Conservation (phyloP, 2,888 invertebrate genomes). For the Cotesia congregata region DNA sequence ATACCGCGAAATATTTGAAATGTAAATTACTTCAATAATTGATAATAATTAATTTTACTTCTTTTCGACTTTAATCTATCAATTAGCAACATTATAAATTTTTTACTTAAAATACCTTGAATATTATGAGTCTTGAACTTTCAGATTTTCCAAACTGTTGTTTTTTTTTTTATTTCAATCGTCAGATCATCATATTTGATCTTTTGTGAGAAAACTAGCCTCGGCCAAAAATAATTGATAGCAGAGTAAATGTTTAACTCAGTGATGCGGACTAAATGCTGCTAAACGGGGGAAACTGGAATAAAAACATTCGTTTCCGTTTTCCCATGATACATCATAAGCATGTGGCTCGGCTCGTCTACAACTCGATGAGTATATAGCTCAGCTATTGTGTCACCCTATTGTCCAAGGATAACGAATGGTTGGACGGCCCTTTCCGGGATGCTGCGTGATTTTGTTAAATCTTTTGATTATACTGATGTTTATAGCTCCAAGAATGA, state of each 20-base stretch:
- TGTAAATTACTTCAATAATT: too few relatives aligned
- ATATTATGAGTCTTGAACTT: too few relatives aligned
- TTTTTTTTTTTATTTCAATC: too few relatives aligned
- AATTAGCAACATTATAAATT: too few relatives aligned
- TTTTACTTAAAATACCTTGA: too few relatives aligned
- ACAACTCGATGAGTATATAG: slow-evolving; percentile 26
- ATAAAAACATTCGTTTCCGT: slow-evolving; percentile 54
- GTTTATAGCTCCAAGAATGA: slow-evolving; percentile 34
- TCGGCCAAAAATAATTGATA: background rate
- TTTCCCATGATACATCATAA: slow-evolving; percentile 55
- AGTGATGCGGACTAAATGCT: slow-evolving; percentile 51
- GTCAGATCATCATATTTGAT: too few relatives aligned
- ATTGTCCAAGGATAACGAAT: slow-evolving; percentile 48
- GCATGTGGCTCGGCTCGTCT: slow-evolving; percentile 33
- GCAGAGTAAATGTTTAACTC: slow-evolving; percentile 28
- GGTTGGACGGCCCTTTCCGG: slow-evolving; percentile 45
- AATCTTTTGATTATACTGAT: slow-evolving; percentile 45
- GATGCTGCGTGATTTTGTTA: slow-evolving; percentile 44
- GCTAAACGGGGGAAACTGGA: slow-evolving; percentile 54
- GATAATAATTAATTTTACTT: too few relatives aligned
- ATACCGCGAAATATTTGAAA: too few relatives aligned
- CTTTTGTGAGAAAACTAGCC: too few relatives aligned
- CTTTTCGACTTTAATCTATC: too few relatives aligned
- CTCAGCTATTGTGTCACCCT: slow-evolving; percentile 39
- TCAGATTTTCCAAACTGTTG: too few relatives aligned